Evolutionary conservation across 2,113 vertebrate genomes (phyloP), one percentile per base, ranked within the genome.

Genomic region (Mesocricetus auratus): DNA sequence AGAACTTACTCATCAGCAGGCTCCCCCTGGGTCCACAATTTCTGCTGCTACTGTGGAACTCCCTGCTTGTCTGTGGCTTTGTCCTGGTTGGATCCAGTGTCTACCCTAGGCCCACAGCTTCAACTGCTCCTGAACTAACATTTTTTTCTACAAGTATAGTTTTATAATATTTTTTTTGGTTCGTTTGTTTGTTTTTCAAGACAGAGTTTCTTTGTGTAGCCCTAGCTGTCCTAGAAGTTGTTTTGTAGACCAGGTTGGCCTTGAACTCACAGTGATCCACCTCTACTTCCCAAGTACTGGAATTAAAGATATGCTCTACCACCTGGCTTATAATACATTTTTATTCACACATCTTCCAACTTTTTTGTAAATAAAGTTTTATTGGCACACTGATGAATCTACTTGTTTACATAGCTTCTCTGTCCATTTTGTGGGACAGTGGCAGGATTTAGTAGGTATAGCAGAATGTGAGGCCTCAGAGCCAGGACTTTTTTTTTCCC

Each of bases 331-430:
- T 7, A 64, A 64, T 33, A 11, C 7, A 26, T 42, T 64, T 83
- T 64, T 45, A 31, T 64, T 64, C 58, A 31, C 60, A 86, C 82
- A 42, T 39, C 22, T n/a, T 62, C 13, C 53, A 24, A 83, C 26
- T 62, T 62, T 62, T 13, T 83, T 83, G 42, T 86, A 19, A 91
- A 68, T 79, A 79, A 79, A 79, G 89, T 79, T 90, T 56, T 56
- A 53, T 79, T 31, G 89, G 16, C 7, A 36, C 77, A 24, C 64
- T 56, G n/a, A 68, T 64, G 7, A 26, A 50, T 21, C 42, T 42
- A 50, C 86, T 17, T 15, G 21, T 58, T 75, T n/a, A 24, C n/a
- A 60, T 33, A 60, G 5, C 17, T 21, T 62, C 68, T 83, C 3
- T 22, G 69, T 78, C 47, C 31, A 17, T 39, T 74, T 66, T 81